A percentile compares a stretch with the other conserved stretches of the same genome.
phyloP scores from a whole-genome alignment of 2,113 vertebrate genomes.

The Hemichromis elongatus region DNA sequence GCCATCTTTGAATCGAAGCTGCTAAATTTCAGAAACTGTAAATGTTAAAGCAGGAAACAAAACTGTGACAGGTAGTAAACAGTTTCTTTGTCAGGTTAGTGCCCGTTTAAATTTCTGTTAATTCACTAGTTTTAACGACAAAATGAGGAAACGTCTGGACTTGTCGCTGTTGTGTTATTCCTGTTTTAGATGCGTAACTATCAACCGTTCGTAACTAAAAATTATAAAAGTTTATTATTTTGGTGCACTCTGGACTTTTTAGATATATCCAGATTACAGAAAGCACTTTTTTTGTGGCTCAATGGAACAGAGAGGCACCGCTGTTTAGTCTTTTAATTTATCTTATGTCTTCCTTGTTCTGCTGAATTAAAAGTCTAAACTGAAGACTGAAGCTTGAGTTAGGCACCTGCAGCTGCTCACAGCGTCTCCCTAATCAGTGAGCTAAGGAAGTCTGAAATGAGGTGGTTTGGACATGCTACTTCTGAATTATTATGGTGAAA shows the following conservation, averaged over 20 bases:
- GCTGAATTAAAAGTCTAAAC: not conserved
- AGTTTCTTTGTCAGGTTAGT: not conserved
- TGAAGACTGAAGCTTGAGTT: not conserved
- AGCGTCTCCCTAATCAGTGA: not conserved
- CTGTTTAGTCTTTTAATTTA: not conserved
- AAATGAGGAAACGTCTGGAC: not conserved
- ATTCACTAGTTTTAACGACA: not conserved
- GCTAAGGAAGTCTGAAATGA: slow-evolving; percentile 34
- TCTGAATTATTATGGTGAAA: not conserved
- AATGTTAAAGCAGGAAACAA: not conserved
- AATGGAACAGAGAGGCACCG: not conserved
- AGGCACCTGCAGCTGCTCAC: not conserved
- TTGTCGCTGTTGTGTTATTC: not conserved
- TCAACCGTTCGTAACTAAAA: not conserved
- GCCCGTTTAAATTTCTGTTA: not conserved
- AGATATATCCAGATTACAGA: not conserved
- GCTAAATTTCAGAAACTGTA: not conserved
- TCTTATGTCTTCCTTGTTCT: not conserved
- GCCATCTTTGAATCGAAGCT: not conserved
- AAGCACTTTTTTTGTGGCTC: not conserved
- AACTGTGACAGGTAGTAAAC: not conserved
- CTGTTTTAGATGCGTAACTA: not conserved
- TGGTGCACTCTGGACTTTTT: not conserved
- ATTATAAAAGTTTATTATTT: not conserved
- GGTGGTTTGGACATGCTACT: not conserved